phyloP scores from a whole-genome alignment of 2,797 vertebrate genomes.

The Macroramphosus scolopax region DNA sequence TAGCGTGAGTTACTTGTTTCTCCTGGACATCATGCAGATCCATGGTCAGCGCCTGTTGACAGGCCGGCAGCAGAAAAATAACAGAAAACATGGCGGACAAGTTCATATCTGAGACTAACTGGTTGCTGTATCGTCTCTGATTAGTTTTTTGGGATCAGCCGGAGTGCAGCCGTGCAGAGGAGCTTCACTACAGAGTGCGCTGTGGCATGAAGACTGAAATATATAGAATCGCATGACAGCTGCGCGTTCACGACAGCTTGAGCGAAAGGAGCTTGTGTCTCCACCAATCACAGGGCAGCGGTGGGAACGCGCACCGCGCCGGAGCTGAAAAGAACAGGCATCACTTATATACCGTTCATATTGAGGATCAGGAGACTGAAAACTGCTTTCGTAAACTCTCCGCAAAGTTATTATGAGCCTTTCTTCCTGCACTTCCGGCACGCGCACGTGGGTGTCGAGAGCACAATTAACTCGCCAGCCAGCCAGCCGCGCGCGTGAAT shows the following conservation, averaged over 20 bases:
- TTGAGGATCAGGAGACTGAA: too few relatives aligned
- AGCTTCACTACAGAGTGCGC: background rate
- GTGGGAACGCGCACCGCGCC: constrained; percentile 40
- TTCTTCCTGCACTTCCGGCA: constrained; percentile 20
- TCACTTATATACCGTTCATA: too few relatives aligned
- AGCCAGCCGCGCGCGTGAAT: constrained; percentile 1
- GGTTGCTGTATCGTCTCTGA: background rate
- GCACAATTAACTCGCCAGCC: constrained; percentile 44
- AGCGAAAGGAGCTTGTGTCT: constrained; percentile 26
- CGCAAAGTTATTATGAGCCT: constrained; percentile 20
- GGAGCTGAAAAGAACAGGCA: constrained; percentile 7
- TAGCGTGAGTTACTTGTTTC: constrained; percentile 70
- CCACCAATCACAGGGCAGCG: constrained; percentile 56
- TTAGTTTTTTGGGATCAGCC: background rate
- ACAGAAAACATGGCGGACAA: constrained; percentile 21
- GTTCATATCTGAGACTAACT: constrained; percentile 36
- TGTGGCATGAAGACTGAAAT: too few relatives aligned
- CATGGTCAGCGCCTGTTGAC: constrained; percentile 65
- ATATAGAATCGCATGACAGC: constrained; percentile 45
- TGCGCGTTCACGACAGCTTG: constrained; percentile 37
- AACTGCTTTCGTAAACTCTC: too few relatives aligned
- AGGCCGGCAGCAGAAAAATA: constrained; percentile 55
- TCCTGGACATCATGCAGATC: constrained; percentile 80
- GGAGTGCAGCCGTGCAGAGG: background rate
- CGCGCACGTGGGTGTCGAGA: constrained; percentile 37